Conservation (phyloP, 2,888 invertebrate species). For the Eupithecia insigniata region DNA sequence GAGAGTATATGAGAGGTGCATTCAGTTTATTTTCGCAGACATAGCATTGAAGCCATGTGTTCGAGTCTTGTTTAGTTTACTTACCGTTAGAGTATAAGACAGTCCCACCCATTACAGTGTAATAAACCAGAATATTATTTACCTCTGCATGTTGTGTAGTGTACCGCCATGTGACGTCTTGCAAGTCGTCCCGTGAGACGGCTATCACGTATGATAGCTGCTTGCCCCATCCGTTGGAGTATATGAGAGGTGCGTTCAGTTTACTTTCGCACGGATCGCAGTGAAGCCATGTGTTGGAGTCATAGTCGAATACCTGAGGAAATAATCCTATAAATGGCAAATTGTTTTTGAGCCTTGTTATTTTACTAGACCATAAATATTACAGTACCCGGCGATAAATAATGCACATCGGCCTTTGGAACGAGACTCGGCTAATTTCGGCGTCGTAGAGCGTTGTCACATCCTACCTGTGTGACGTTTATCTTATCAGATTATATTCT, state of each 20-base stretch:
- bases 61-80: conserved; percentile 68
- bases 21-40: conserved; percentile 96
- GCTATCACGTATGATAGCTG: conserved; percentile 94
- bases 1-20: conserved; percentile 95
- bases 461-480: no score
- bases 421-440: no score
- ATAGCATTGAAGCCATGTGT: conserved; percentile 85
- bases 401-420: no score
- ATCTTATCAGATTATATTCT: no score
- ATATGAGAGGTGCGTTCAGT: conserved; percentile 94
- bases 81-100: background rate
- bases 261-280: conserved; percentile 97
- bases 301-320: conserved; percentile 89
- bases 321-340: background rate
- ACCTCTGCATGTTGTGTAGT: conserved; percentile 81
- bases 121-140: background rate
- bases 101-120: background rate
- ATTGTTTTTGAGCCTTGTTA: background rate
- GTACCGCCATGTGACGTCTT: conserved; percentile 97
- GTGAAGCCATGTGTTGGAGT: conserved; percentile 93
- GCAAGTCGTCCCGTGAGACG: conserved; percentile 93
- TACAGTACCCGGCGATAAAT: no score
- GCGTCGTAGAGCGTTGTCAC: no score
- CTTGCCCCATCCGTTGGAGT: conserved; percentile 96
- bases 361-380: no score